Base-by-base conservation (phyloP, 1,140 invertebrate species). In the Apis florea region DNA sequence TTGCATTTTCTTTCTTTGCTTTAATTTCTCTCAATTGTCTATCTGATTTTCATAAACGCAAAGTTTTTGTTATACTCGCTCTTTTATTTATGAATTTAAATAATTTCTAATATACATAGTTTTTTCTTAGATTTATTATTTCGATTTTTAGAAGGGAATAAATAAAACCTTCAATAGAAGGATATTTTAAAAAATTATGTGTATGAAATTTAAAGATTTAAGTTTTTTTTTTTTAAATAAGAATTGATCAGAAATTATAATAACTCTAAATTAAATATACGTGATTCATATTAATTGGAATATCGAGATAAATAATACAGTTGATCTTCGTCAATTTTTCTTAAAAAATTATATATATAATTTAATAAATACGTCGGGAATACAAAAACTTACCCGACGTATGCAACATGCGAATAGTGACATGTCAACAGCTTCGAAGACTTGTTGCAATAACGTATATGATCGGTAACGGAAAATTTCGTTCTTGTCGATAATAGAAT, bases 391-490 rank as follows among this genome's bases (percentile, higher is more conserved):
- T 75, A 92, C 92, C 90, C 90, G 87, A 79, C 90, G 91, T 71
- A 92, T 85, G 76, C 92, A 92, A 89, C 92, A 92, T 56, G 88
- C 84, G 79, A 92, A 92, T 73, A 92, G 58, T 31, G 92, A 92
- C 92, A 92, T 92, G 53, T 53, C 66, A 54, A 24, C 68, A 8
- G 56, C 13, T 40, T 53, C 61, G 24, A n/a, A 31, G 12, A 24
- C 71, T 12, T 73, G 19, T 2, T 17, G 31, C 17, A 49, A 19
- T 47, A 64, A 26, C 11, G n/a, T 15, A 8, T 51, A 61, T 19
- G 19, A 11, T 49, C 31, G n/a, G 17, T 64, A 47, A 26, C 2
- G 5, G 15, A 31, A 0, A 63, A 61, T n/a, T 10, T 31, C 10
- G 17, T 31, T 1, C 12, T 61, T 40, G 31, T 40, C 31, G 31